Evolutionary conservation across 2,888 invertebrate genomes (phyloP), one percentile per base, ranked within the genome.

Genomic region (Ormyrus pomaceus): DNA sequence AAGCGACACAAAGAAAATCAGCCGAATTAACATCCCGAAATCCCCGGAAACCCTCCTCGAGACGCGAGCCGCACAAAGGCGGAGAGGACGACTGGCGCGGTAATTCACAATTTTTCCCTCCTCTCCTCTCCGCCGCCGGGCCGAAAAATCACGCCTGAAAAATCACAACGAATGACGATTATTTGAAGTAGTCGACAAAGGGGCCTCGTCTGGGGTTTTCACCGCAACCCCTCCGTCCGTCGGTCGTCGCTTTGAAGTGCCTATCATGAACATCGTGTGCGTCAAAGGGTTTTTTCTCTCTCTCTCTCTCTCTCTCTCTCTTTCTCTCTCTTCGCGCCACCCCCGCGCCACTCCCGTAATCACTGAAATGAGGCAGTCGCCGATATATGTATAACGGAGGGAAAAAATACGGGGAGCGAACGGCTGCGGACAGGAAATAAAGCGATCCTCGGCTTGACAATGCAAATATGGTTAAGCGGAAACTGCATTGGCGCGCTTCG

Each of bases 91-190:
- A 59, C 7, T 5, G 34, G 3, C 34, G 3, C 34, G 34, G 34
- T 34, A 59, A 59, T 56, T 56, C n/a, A n/a, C 56, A 56, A 13
- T 59, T 34, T 34, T 59, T 59, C 19, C 59, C 53, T 9, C 51
- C 59, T 71, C 51, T 71, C 56, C 59, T 34, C 7, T 45, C 58
- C 56, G 13, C 58, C 34, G 3, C 4, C 34, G 50, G 55, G 56
- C 34, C 46, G 58, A 55, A 64, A 58, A 62, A 71, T 65, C 70
- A 77, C 77, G 77, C 71, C 65, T 77, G 71, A 77, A 77, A 77
- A 77, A 71, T 77, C 77, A 77, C 77, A 71, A 65, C 71, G 77
- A 71, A 77, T 56, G 70, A 76, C 76, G 76, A 76, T 76, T 69
- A 76, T 76, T 76, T 64, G 70, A 70, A 58, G 70, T 59, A 61